Evolutionary conservation across 1,140 invertebrate species (phyloP).

Genomic region (Epicauta chinensis): DNA sequence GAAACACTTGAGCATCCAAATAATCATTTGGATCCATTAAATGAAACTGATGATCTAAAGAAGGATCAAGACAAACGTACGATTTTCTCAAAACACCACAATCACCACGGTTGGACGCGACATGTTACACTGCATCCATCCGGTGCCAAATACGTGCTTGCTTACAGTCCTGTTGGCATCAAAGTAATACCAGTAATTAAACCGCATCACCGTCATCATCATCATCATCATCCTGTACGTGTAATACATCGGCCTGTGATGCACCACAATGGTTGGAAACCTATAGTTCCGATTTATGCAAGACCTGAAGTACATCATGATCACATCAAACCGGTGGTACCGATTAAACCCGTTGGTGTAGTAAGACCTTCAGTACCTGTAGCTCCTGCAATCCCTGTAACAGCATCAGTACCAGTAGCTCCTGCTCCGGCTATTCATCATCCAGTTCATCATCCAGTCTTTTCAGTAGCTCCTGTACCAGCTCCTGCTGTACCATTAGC

Average conservation of each 20-base stretch:
- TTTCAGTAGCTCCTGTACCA: neutral
- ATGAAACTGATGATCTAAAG: constrained; percentile 17
- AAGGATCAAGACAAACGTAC: constrained; percentile 38
- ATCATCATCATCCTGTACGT: constrained; percentile 6
- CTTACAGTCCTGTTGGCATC: constrained; percentile 28
- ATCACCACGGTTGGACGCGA: constrained; percentile 29
- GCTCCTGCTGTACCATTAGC: constrained; percentile 7
- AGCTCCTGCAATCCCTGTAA: constrained; percentile 1
- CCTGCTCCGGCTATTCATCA: constrained; percentile 4
- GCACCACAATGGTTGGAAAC: constrained; percentile 14
- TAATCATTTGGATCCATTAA: constrained; percentile 30
- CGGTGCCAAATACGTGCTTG: constrained; percentile 30
- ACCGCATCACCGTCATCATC: constrained; percentile 18
- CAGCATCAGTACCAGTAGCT: constrained; percentile 4
- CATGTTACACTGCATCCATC: constrained; percentile 25
- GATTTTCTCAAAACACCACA: constrained; percentile 22
- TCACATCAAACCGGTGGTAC: constrained; percentile 6
- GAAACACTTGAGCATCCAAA: neutral
- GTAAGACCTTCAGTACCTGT: constrained; percentile 3
- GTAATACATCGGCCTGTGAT: constrained; percentile 7
- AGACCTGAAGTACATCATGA: constrained; percentile 4
- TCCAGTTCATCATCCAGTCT: neutral
- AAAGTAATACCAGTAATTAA: constrained; percentile 27
- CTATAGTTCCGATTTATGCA: constrained; percentile 10
- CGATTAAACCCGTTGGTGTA: constrained; percentile 5